Conservation (phyloP, 2,888 invertebrate species). For the Harpalus rufipes region DNA sequence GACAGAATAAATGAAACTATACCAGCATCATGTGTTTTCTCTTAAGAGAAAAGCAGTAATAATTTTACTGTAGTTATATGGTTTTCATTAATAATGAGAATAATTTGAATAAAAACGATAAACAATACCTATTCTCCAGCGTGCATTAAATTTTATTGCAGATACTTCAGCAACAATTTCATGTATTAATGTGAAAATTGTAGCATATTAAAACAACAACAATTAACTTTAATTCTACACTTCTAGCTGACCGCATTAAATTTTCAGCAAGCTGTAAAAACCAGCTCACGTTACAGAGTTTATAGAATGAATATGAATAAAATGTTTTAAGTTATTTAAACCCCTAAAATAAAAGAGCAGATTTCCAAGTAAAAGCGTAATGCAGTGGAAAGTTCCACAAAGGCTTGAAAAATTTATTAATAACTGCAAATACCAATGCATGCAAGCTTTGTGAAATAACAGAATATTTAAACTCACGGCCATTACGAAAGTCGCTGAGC, state of each 20-base stretch:
- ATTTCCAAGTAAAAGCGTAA: neutral
- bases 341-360: neutral
- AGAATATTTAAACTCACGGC: conserved; percentile 73
- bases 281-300: neutral
- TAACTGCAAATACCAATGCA: conserved; percentile 41
- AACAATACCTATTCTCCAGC: too few species aligned
- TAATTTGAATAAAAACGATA: too few species aligned
- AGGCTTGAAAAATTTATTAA: conserved; percentile 21
- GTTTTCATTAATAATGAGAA: too few species aligned
- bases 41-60: too few species aligned
- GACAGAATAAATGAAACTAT: too few species aligned
- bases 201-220: neutral
- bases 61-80: too few species aligned
- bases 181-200: neutral
- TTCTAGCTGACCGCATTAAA: conserved; percentile 2
- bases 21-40: too few species aligned
- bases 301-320: conserved; percentile 8
- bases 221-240: neutral
- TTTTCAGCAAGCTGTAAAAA: neutral
- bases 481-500: conserved; percentile 74
- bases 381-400: conserved; percentile 1
- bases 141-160: neutral
- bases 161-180: neutral
- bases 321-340: conserved; percentile 20
- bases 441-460: conserved; percentile 29